These are phyloP conservation scores for Eupithecia subumbrata DNA, from an alignment of 2,888 invertebrate species.

Conservation along the genomic window DNA sequence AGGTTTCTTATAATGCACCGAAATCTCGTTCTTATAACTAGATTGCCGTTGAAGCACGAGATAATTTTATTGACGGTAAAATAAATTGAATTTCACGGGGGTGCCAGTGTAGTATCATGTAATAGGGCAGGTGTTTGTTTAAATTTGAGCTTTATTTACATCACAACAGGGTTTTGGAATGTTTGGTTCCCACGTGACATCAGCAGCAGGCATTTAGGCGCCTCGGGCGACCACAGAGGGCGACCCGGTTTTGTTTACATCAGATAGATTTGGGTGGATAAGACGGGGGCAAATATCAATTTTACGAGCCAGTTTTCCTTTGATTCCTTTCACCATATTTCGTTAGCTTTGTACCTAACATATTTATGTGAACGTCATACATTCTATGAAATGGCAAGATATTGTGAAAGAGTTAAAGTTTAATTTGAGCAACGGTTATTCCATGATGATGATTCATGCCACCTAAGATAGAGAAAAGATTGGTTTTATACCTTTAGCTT, in stretches of 20 bases:
- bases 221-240: slow-evolving; percentile 72
- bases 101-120: slow-evolving; percentile 49
- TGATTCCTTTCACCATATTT: neutral
- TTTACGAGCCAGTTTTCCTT: slow-evolving; percentile 2
- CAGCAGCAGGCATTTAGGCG: slow-evolving; percentile 64
- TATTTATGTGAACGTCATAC: neutral
- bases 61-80: slow-evolving; percentile 47
- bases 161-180: slow-evolving; percentile 29
- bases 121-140: slow-evolving; percentile 26
- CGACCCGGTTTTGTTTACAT: slow-evolving; percentile 55
- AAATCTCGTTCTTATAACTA: slow-evolving; percentile 37
- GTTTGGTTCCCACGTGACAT: slow-evolving; percentile 36
- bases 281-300: slow-evolving; percentile 23
- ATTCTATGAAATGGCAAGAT: slow-evolving; percentile 15
- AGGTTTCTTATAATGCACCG: slow-evolving; percentile 39
- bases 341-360: neutral
- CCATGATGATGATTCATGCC: neutral
- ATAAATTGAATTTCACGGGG: slow-evolving; percentile 63
- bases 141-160: slow-evolving; percentile 33
- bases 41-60: slow-evolving; percentile 30
- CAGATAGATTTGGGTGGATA: slow-evolving; percentile 65
- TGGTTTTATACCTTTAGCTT: neutral
- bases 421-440: slow-evolving; percentile 12
- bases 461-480: neutral
- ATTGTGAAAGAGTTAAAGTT: slow-evolving; percentile 5